Evolutionary conservation across 2,797 vertebrate genomes (phyloP), one percentile per base, ranked within the genome.

Genomic region (Crax fasciolata): DNA sequence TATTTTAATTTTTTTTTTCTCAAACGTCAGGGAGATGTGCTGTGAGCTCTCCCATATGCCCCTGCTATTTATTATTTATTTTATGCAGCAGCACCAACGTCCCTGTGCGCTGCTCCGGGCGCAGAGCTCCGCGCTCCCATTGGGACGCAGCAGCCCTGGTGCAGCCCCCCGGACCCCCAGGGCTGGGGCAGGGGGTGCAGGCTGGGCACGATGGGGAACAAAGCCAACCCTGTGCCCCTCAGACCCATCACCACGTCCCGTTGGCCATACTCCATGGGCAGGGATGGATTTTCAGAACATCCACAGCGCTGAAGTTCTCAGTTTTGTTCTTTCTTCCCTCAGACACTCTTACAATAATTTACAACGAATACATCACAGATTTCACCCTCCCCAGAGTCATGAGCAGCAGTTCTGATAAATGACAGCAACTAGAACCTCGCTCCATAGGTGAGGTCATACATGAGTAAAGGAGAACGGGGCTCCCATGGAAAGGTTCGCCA

Each of bases 1-100:
- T 98, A 97, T 97, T 98, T 98, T 96, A 97, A 96, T 97, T 96
- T 97, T 92, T 97, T 97, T 92, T 41, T 91, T 81, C 79, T 79
- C 38, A 32, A 82, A 55, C 61, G 67, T 89, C 93, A 89, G 83
- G 68, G 39, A 89, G 77, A 71, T 63, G 84, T 5, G 77, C 70
- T 27, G 32, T 30, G 72, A 91, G 82, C 30, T 86, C 79, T 82
- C 79, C 95, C 82, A 73, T 65, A 28, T 16, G 77, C 58, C 89
- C 90, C 55, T 44, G 46, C 86, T 83, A 13, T 68, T 90, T 59
- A 73, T 81, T 82, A 88, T 77, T 89, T 94, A 93, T 94, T 35
- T 93, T 75, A 93, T 87, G 57, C 85, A 20, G 1, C 3, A 20
- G 39, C 3, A 16, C 21, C 6, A 8, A 46, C 28, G 49, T 55